Evolutionary conservation across 2,797 vertebrate genomes (phyloP).

Genomic region (Sebastes kiyomatsui): DNA sequence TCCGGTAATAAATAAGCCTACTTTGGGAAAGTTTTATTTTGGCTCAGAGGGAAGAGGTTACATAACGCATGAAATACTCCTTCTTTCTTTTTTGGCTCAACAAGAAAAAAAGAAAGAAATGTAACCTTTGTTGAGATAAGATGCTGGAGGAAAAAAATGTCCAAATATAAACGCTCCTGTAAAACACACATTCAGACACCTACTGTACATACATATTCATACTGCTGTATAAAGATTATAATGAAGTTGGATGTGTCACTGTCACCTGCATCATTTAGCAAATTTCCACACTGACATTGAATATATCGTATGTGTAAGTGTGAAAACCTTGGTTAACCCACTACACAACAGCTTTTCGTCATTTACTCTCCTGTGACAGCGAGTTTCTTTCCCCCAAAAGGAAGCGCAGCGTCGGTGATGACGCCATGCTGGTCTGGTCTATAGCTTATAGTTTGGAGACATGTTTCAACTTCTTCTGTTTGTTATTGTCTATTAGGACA

Average conservation of each 20-base stretch:
- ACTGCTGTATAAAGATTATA: not conserved
- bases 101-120: slow-evolving; percentile 8
- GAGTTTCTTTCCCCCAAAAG: no score
- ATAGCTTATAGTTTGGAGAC: no score
- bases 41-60: slow-evolving; percentile 56
- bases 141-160: slow-evolving; percentile 3
- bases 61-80: slow-evolving; percentile 64
- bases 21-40: slow-evolving; percentile 70
- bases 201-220: not conserved
- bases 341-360: no score
- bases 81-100: slow-evolving; percentile 36
- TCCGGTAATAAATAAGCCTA: slow-evolving; percentile 54
- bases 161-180: slow-evolving; percentile 23
- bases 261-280: no score
- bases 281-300: no score
- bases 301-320: no score
- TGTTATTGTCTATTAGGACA: no score
- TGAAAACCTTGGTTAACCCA: no score
- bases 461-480: no score
- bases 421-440: no score
- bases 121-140: slow-evolving; percentile 11
- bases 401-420: no score
- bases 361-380: no score
- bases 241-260: slow-evolving; percentile 14
- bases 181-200: not conserved